A percentile compares a stretch with the other conserved stretches of the same genome.
Conservation (phyloP, 1,140 invertebrate species). For the Anastrepha obliqua region DNA sequence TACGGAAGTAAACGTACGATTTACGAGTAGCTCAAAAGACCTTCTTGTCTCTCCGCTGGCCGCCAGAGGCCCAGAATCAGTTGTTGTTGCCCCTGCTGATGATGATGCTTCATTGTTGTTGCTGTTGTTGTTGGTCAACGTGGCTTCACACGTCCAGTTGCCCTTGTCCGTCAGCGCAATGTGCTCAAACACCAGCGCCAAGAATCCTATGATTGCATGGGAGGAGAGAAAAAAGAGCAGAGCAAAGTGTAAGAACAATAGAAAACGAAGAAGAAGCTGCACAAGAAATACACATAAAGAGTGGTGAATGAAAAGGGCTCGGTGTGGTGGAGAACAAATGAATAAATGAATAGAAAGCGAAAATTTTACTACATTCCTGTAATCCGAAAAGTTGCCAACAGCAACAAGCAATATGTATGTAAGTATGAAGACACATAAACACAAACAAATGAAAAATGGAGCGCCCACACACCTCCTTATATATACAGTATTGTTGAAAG, state of each 20-base stretch:
- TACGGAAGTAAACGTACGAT: conserved; percentile 69
- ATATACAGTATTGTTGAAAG: neutral
- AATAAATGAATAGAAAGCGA: conserved; percentile 49
- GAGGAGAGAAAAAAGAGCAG: neutral
- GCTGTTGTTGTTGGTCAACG: conserved; percentile 49
- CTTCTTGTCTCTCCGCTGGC: conserved; percentile 62
- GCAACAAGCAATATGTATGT: neutral
- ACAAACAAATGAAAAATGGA: neutral
- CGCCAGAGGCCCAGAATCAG: conserved; percentile 53
- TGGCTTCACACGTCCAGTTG: conserved; percentile 72
- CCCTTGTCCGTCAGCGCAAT: conserved; percentile 72
- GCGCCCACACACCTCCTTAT: neutral
- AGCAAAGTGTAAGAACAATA: neutral
- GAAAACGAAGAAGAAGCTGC: neutral
- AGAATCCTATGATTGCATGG: conserved; percentile 59
- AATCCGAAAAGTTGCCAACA: conserved; percentile 45
- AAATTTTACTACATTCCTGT: conserved; percentile 40
- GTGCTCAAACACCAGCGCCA: conserved; percentile 73
- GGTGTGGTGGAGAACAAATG: neutral
- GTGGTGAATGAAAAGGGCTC: neutral
- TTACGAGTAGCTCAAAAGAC: conserved; percentile 74
- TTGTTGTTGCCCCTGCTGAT: neutral
- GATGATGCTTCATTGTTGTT: conserved; percentile 48
- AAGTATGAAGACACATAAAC: neutral
- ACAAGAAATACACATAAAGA: conserved; percentile 19